Evolutionary conservation across 2,113 vertebrate species (phyloP), one percentile per base, ranked within the genome.

Genomic region (Brevimyrus niger): DNA sequence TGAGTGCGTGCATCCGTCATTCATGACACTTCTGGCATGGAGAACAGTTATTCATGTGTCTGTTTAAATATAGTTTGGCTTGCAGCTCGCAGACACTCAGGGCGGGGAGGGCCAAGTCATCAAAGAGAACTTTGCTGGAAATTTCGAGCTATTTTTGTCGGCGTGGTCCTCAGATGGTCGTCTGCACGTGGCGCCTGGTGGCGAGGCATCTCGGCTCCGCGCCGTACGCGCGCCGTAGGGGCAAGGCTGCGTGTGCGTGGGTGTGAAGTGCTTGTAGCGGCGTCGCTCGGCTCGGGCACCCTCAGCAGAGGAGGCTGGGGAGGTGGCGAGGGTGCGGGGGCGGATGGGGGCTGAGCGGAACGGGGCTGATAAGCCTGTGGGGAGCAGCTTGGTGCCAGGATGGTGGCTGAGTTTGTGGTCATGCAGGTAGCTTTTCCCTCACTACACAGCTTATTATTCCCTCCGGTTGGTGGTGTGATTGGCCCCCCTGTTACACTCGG

Each of bases 91-190:
- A 95, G 93, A 93, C 93, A 91, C 93, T 94, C 92, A 91, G 91
- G 89, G 95, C 95, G 92, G 96, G 95, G 4, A 92, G 94, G 94
- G 51, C 93, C 93, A 94, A 94, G 95, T 96, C 95, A 95, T 95
- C 95, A 95, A 94, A 95, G 93, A 94, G 94, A 93, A 93, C 93
- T 94, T 95, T 93, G 93, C 92, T 92, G 95, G 95, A 95, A 94
- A 94, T 94, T 95, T 95, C 93, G 94, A 94, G 91, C 92, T 93
- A 94, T 93, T 95, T 96, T 94, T 95, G 82, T 89, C 96, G 96
- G 95, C 95, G 94, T 91, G 92, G 94, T 93, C 93, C 90, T 94
- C 92, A 93, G 92, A 92, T 93, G 92, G 93, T 89, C 95, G 94
- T 95, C 95, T 94, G 93, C 94, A 95, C 94, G 91, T 93, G 92